Conservation (phyloP, 1,140 invertebrate species). For the Agrypnia vestita region DNA sequence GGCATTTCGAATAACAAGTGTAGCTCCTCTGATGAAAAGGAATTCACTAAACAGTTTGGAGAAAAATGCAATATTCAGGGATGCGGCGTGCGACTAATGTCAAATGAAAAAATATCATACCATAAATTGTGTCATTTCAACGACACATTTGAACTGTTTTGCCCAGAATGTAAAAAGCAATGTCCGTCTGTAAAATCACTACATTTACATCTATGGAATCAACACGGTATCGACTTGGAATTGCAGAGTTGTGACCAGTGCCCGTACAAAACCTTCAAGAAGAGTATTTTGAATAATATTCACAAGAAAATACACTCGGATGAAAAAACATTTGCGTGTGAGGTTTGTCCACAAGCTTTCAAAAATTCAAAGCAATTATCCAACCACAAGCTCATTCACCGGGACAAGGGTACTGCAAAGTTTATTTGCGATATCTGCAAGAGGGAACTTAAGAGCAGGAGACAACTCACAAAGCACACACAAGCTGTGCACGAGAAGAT, state of each 20-base stretch:
- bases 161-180: constrained; percentile 77
- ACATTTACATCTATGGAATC: constrained; percentile 85
- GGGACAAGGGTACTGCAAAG: constrained; percentile 65
- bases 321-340: constrained; percentile 77
- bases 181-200: constrained; percentile 76
- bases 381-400: constrained; percentile 77
- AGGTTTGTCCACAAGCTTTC: constrained; percentile 82
- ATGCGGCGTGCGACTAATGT: constrained; percentile 66
- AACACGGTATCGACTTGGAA: constrained; percentile 84
- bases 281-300: constrained; percentile 77
- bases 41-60: background rate
- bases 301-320: constrained; percentile 81
- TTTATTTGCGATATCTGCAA: constrained; percentile 76
- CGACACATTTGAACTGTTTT: constrained; percentile 73
- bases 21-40: constrained; percentile 10
- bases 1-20: background rate
- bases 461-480: constrained; percentile 77
- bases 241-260: constrained; percentile 80
- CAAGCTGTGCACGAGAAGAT: constrained; percentile 80
- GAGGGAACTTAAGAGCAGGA: constrained; percentile 74
- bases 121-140: constrained; percentile 77
- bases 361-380: constrained; percentile 84
- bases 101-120: constrained; percentile 70
- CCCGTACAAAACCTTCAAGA: constrained; percentile 78
- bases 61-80: constrained; percentile 64